Evolutionary conservation across 2,113 vertebrate genomes (phyloP).

Genomic region (Collichthys lucidus): DNA sequence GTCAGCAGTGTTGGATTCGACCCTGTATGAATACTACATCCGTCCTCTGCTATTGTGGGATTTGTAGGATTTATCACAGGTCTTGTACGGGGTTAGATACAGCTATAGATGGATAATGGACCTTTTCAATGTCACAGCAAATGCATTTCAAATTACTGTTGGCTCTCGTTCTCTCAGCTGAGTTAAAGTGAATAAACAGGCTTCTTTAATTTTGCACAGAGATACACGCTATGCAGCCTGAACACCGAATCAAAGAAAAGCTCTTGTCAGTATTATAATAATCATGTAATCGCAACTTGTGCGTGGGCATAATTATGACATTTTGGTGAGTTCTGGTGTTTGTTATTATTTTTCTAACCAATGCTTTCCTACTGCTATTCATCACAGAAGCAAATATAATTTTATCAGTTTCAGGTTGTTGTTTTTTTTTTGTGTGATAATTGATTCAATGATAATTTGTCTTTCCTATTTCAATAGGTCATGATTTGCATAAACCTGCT

Average conservation of each 20-base stretch:
- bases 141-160: not conserved
- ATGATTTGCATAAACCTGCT: constrained; percentile 15
- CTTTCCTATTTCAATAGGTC: not conserved
- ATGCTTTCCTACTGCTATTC: not conserved
- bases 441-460: constrained; percentile 6
- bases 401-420: not conserved
- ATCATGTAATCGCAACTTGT: not conserved
- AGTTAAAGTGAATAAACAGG: constrained; percentile 1
- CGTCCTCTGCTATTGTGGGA: constrained; percentile 18
- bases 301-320: not conserved
- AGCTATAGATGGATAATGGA: not conserved
- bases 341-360: not conserved
- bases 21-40: not conserved
- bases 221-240: not conserved
- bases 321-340: not conserved
- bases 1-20: not conserved
- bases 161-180: not conserved
- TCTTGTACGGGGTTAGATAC: not conserved
- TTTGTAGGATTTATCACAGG: constrained; percentile 15
- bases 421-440: not conserved
- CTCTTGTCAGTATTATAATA: not conserved
- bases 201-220: not conserved
- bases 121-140: not conserved
- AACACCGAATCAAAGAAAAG: constrained; percentile 13
- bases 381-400: not conserved